Evolutionary conservation across 2,888 invertebrate genomes (phyloP).

Genomic region (Patella depressa): DNA sequence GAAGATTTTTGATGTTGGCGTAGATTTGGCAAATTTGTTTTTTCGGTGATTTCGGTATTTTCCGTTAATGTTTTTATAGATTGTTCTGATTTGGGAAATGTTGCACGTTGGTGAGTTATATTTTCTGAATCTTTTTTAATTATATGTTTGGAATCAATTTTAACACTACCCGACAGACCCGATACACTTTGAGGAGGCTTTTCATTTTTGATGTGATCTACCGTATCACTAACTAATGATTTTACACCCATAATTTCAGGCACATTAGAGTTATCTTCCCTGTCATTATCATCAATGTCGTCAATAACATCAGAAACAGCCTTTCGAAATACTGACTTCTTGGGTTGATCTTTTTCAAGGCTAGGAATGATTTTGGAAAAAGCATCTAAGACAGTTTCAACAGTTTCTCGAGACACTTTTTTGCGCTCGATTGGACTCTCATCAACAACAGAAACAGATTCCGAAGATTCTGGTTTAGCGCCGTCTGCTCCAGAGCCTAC

Average conservation of each 20-base stretch:
- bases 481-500: not conserved
- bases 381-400: constrained; percentile 21
- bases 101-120: too few relatives aligned
- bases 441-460: not conserved
- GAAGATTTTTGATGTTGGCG: not conserved
- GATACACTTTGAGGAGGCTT: not conserved
- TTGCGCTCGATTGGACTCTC: constrained; percentile 39
- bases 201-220: not conserved
- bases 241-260: constrained; percentile 11
- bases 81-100: too few relatives aligned
- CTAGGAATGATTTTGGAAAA: constrained; percentile 24
- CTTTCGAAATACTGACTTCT: constrained; percentile 23
- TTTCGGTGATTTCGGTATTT: not conserved
- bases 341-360: not conserved
- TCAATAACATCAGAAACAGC: constrained; percentile 24
- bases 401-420: constrained; percentile 26
- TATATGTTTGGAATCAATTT: not conserved
- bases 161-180: not conserved
- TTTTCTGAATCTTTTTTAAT: not conserved
- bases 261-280: not conserved
- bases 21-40: not conserved
- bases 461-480: not conserved
- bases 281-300: constrained; percentile 6
- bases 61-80: not conserved
- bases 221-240: not conserved